phyloP scores from a whole-genome alignment of 2,113 vertebrate genomes.

The Crotalus horridus region DNA sequence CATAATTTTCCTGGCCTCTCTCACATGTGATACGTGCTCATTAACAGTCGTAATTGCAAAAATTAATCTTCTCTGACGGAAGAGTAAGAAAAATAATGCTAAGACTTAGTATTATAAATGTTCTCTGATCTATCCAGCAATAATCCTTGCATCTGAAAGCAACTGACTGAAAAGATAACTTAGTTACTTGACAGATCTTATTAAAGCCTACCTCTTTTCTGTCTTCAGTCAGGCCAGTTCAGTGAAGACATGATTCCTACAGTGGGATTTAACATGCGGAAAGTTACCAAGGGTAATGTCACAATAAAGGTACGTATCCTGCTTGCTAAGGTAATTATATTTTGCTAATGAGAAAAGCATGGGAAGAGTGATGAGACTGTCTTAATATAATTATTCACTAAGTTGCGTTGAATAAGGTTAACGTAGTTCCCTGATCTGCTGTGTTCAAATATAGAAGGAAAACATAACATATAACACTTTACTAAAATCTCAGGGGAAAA shows the following conservation, averaged over 20 bases:
- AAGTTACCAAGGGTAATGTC: slow-evolving; percentile 84
- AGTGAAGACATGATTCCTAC: slow-evolving; percentile 87
- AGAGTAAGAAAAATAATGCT: not conserved
- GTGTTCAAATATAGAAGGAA: not conserved
- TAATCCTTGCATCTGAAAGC: not conserved
- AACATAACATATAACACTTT: not conserved
- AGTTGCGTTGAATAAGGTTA: not conserved
- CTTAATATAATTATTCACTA: not conserved
- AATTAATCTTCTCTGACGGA: not conserved
- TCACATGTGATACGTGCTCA: not conserved
- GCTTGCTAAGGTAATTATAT: not conserved
- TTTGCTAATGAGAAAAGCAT: not conserved
- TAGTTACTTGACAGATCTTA: not conserved
- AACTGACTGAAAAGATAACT: not conserved
- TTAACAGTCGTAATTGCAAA: not conserved
- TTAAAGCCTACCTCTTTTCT: slow-evolving; percentile 1
- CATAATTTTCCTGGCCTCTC: not conserved
- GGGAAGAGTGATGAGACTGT: not conserved
- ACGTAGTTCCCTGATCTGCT: not conserved
- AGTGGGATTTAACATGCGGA: slow-evolving; percentile 86
- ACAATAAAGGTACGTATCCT: slow-evolving; percentile 79
- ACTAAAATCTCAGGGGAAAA: not conserved
- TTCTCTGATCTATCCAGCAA: not conserved
- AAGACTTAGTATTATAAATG: not conserved
- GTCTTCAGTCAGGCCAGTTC: slow-evolving; percentile 80